Evolutionary conservation across 2,888 invertebrate species (phyloP).

Genomic region (Hypena proboscidalis): DNA sequence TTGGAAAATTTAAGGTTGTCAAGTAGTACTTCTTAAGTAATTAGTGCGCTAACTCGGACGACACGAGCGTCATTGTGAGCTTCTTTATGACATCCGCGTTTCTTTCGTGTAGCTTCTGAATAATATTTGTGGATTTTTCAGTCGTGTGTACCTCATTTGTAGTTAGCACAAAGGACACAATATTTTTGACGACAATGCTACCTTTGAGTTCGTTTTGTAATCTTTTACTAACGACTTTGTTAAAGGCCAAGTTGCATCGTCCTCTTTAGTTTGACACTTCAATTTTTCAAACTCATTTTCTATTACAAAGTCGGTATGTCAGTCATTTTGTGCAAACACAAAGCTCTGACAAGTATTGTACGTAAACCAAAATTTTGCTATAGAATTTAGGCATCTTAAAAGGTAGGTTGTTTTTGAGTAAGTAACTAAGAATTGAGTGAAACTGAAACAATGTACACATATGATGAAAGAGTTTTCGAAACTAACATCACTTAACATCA

Average conservation of each 20-base stretch:
- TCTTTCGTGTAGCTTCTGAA: constrained; percentile 42
- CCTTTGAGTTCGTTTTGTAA: constrained; percentile 46
- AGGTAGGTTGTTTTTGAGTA: too few species aligned
- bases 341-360: constrained; percentile 16
- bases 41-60: constrained; percentile 63
- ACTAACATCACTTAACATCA: too few species aligned
- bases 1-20: constrained; percentile 44
- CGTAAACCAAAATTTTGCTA: constrained; percentile 4
- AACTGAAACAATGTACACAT: too few species aligned
- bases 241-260: constrained; percentile 25
- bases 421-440: too few species aligned
- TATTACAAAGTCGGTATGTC: constrained; percentile 10
- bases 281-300: constrained; percentile 28
- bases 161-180: constrained; percentile 50
- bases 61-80: constrained; percentile 62
- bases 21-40: constrained; percentile 56
- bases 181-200: constrained; percentile 48
- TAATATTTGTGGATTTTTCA: constrained; percentile 62
- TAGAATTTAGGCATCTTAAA: constrained; percentile 6
- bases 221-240: constrained; percentile 34
- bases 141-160: constrained; percentile 59
- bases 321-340: constrained; percentile 15
- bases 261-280: constrained; percentile 24
- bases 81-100: constrained; percentile 58
- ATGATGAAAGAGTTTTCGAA: too few species aligned